These are phyloP conservation scores for Pangasianodon hypophthalmus DNA, from an alignment of 2,113 vertebrate genomes.

Conservation along the genomic window DNA sequence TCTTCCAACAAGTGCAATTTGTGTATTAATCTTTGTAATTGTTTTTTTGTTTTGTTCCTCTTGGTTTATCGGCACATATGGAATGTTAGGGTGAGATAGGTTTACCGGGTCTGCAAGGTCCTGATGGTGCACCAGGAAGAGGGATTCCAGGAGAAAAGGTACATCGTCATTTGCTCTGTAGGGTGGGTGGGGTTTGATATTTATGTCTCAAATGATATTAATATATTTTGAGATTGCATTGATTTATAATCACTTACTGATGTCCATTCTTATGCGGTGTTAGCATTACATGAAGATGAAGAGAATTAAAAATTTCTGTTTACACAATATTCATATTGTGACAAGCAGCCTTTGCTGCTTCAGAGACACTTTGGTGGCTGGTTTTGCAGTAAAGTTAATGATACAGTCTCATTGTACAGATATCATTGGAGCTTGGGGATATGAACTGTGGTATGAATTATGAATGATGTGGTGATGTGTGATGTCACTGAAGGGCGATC, in stretches of 20 bases:
- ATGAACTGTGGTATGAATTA: slow-evolving; percentile 1
- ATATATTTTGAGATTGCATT: not conserved
- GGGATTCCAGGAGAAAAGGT: slow-evolving; percentile 76
- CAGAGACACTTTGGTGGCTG: not conserved
- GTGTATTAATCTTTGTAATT: not conserved
- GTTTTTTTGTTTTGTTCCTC: slow-evolving; percentile 1
- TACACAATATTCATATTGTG: not conserved
- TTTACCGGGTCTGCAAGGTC: slow-evolving; percentile 62
- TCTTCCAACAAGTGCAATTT: not conserved
- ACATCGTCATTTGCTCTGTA: not conserved
- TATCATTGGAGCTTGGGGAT: not conserved
- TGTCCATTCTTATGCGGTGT: not conserved
- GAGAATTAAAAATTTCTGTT: not conserved
- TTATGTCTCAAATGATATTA: not conserved
- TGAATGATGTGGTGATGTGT: not conserved
- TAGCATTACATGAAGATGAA: not conserved
- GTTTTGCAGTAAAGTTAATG: not conserved
- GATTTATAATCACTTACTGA: not conserved
- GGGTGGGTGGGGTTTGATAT: not conserved
- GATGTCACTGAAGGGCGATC: slow-evolving; percentile 67
- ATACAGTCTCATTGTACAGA: not conserved
- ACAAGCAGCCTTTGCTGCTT: not conserved
- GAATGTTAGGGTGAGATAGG: slow-evolving; percentile 70
- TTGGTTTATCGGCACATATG: not conserved
- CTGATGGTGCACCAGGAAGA: slow-evolving; percentile 67